phyloP scores from a whole-genome alignment of 2,888 invertebrate species.

The Dorcus parallelipipedus region DNA sequence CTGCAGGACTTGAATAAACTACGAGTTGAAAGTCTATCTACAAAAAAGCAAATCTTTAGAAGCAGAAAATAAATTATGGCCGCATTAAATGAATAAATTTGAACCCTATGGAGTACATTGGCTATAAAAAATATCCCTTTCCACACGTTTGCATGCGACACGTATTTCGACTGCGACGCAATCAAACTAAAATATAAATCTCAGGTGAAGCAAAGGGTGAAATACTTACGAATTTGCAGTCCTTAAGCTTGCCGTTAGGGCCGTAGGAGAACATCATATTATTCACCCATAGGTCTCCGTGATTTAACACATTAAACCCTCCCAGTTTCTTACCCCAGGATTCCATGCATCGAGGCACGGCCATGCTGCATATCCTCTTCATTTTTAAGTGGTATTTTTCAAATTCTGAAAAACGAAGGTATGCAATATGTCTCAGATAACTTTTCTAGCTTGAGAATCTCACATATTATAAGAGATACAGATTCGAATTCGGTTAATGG shows the following conservation, averaged over 20 bases:
- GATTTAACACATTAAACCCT: slow-evolving; percentile 51
- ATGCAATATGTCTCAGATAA: too few species aligned
- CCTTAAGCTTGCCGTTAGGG: slow-evolving; percentile 39
- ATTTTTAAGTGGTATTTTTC: slow-evolving; percentile 48
- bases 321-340: slow-evolving; percentile 31
- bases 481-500: too few species aligned
- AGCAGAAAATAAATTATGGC: background rate
- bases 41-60: slow-evolving; percentile 27
- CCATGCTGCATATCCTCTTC: slow-evolving; percentile 35
- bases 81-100: too few species aligned
- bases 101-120: too few species aligned
- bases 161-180: background rate
- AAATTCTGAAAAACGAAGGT: slow-evolving; percentile 30
- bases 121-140: too few species aligned
- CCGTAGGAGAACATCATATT: slow-evolving; percentile 53
- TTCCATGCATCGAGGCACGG: slow-evolving; percentile 29
- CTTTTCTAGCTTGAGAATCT: too few species aligned
- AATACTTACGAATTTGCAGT: slow-evolving; percentile 47
- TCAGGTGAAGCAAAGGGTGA: too few species aligned
- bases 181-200: background rate
- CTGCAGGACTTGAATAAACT: slow-evolving; percentile 45
- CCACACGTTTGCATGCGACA: background rate
- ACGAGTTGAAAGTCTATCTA: slow-evolving; percentile 53
- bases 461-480: too few species aligned
- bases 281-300: slow-evolving; percentile 55